Base-by-base conservation (phyloP, 2,888 invertebrate species). In the Chalcosyrphus nemorum region DNA sequence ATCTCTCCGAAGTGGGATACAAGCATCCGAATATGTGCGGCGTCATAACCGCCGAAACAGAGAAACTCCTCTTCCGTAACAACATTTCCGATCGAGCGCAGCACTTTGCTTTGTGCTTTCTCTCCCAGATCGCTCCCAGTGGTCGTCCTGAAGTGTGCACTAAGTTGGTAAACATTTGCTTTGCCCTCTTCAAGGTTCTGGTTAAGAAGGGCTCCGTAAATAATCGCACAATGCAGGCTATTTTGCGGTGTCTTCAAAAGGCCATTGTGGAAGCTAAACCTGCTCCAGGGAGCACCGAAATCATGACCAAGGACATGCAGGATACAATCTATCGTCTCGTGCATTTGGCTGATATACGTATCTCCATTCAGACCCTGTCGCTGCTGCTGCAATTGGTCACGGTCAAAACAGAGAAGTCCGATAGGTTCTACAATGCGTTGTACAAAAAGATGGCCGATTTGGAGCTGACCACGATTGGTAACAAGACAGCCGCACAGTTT, bases 181-280 rank as follows among this genome's bases (percentile, higher is more conserved):
- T 99, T 90, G 95, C 97, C 0, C 97, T 99, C 90, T 99, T 99
- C 92, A 98, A 98, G 92, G 96, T 97, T 57, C 95, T 96, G 72
- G 94, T 97, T 4, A 97, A 97, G 21, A 89, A 89, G 90, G 96
- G 96, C 2, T 96, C 97, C 81, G 94, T 97, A 0, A 95, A 97
- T 88, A 95, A 94, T 87, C 94, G 95, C 89, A 95, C 97, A 92
- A 95, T 98, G 95, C 95, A 95, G 86, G 96, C 95, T 0, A 93
- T 98, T 63, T 92, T 98, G 56, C 94, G 95, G 81, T 97, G 97
- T 0, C 95, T 97, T 4, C 96, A 96, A 89, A 93, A 96, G 87
- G 96, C 97, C 0, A 91, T 92, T 35, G 56, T 88, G 0, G 90
- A 91, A 57, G 90, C 90, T 0, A 87, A 90, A 52, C 90, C 90